These are phyloP conservation scores for Drosophila seclusa DNA, from an alignment of 2,888 invertebrate species.

Conservation along the genomic window DNA sequence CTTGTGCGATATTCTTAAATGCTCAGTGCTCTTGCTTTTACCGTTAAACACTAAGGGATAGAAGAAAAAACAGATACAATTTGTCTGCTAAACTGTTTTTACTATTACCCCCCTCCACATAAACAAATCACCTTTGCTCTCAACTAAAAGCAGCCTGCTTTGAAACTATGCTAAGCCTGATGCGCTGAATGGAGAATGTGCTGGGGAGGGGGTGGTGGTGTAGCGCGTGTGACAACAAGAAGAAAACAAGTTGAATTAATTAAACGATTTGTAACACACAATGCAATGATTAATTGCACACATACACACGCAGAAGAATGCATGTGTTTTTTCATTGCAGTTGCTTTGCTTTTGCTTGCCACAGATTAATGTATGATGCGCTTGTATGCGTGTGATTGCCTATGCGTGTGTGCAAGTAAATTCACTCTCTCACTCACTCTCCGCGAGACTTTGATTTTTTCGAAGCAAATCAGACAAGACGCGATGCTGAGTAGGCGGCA, in stretches of 20 bases:
- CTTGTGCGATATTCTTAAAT: slow-evolving; percentile 41
- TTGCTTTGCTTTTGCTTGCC: slow-evolving; percentile 23
- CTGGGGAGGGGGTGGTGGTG: neutral
- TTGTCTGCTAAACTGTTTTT: slow-evolving; percentile 38
- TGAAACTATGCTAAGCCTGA: slow-evolving; percentile 42
- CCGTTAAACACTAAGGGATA: slow-evolving; percentile 27
- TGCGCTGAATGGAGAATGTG: slow-evolving; percentile 10
- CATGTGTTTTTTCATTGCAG: slow-evolving; percentile 43
- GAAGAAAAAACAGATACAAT: slow-evolving; percentile 8
- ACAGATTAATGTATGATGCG: slow-evolving; percentile 35
- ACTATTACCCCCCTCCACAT: neutral
- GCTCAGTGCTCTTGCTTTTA: slow-evolving; percentile 30
- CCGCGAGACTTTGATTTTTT: slow-evolving; percentile 42
- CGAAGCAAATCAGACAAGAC: slow-evolving; percentile 41
- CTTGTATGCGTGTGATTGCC: slow-evolving; percentile 6
- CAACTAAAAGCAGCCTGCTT: slow-evolving; percentile 22
- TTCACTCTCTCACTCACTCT: slow-evolving; percentile 17
- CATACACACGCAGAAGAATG: slow-evolving; percentile 2
- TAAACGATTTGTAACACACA: slow-evolving; percentile 74
- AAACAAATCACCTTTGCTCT: neutral
- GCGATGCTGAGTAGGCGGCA: slow-evolving; percentile 63
- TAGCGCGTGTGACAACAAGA: slow-evolving; percentile 1
- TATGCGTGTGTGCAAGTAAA: slow-evolving; percentile 23
- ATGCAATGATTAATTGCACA: slow-evolving; percentile 61
- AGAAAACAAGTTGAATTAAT: slow-evolving; percentile 51